These are phyloP conservation scores for Onychomys leucogaster DNA, from an alignment of 2,797 vertebrate genomes.

Conservation along the genomic window DNA sequence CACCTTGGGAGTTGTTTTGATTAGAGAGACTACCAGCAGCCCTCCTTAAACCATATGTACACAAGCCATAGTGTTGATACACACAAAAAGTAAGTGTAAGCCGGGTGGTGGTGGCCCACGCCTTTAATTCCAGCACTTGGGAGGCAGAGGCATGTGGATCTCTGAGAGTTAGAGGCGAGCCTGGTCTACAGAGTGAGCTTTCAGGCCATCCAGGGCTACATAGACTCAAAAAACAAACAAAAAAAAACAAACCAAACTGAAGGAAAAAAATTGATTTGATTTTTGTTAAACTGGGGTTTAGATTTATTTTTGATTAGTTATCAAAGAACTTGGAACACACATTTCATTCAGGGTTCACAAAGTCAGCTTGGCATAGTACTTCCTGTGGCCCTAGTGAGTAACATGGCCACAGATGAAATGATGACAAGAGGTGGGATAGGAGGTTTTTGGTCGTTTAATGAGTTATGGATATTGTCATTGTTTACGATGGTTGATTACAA, in stretches of 20 bases:
- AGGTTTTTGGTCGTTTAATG: no score
- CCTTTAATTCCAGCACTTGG: background rate
- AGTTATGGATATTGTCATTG: no score
- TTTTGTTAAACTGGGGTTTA: conserved; percentile 29
- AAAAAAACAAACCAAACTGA: background rate
- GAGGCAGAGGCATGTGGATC: background rate
- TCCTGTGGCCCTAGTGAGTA: background rate
- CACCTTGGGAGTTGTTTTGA: background rate
- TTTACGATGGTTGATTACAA: no score
- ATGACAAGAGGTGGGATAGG: no score
- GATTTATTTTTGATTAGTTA: conserved; percentile 33
- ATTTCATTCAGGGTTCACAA: conserved; percentile 39
- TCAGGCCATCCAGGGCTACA: background rate
- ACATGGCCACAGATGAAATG: background rate
- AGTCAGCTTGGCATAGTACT: background rate
- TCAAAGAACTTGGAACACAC: background rate
- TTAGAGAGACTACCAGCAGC: background rate
- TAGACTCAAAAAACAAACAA: background rate
- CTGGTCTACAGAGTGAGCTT: background rate
- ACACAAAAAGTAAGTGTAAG: background rate
- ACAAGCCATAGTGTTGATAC: background rate
- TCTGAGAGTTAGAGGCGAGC: background rate
- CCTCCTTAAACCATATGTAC: background rate
- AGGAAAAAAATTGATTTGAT: background rate
- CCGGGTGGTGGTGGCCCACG: background rate